Conservation (phyloP, 2,888 invertebrate genomes). For the Cephus pulcher region DNA sequence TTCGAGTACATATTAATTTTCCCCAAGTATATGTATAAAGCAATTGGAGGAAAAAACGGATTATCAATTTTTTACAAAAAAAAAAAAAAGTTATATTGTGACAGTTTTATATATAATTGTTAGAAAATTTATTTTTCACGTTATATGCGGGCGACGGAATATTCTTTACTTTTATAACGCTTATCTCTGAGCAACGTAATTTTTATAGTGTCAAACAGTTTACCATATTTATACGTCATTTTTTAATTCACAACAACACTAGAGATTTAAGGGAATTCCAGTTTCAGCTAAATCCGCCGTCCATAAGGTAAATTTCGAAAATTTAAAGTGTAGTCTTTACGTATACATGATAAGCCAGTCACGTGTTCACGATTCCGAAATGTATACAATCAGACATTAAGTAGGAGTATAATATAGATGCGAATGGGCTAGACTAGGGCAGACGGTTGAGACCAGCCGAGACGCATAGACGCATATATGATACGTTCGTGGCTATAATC, state of each 20-base stretch:
- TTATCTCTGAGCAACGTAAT: too few relatives aligned
- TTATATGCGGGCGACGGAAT: too few relatives aligned
- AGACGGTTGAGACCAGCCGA: background rate
- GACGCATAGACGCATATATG: background rate
- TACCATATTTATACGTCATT: background rate
- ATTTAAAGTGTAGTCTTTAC: background rate
- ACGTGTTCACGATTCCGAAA: background rate
- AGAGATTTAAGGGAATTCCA: background rate
- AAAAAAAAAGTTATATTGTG: too few relatives aligned
- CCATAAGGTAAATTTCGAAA: background rate
- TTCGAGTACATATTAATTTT: background rate
- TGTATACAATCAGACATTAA: background rate
- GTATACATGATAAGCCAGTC: background rate
- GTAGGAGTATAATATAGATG: background rate
- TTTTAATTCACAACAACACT: background rate
- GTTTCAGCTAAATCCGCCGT: background rate
- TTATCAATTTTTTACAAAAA: background rate
- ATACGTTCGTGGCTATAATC: slow-evolving; percentile 44
- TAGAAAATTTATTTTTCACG: background rate
- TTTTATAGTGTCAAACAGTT: background rate
- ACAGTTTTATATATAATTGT: background rate
- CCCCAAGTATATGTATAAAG: background rate
- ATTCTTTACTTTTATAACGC: too few relatives aligned
- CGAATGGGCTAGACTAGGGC: background rate
- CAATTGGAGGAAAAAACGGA: background rate